phyloP scores from a whole-genome alignment of 2,888 invertebrate species.

The Perizoma affinitatum region DNA sequence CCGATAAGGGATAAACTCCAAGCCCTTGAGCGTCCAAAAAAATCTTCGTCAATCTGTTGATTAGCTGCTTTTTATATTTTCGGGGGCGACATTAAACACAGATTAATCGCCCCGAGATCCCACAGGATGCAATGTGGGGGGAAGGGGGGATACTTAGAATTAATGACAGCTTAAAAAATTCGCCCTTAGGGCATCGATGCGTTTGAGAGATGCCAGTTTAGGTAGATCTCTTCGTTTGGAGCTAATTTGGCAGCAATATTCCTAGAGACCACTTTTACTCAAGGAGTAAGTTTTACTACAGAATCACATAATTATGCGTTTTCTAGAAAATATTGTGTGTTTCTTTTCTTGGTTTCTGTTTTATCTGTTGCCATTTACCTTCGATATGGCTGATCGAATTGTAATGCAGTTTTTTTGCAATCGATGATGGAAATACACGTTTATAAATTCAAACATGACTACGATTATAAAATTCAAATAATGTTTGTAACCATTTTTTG shows the following conservation, averaged over 20 bases:
- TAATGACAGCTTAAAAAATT: slow-evolving; percentile 77
- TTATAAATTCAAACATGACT: too few species aligned
- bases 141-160: slow-evolving; percentile 64
- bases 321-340: too few species aligned
- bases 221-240: slow-evolving; percentile 38
- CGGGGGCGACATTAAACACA: slow-evolving; percentile 78
- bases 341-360: too few species aligned
- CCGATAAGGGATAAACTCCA: slow-evolving; percentile 39
- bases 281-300: too few species aligned
- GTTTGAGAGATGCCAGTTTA: slow-evolving; percentile 44
- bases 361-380: too few species aligned
- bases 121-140: slow-evolving; percentile 54
- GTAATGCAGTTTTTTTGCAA: too few species aligned
- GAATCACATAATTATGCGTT: too few species aligned
- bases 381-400: too few species aligned
- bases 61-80: slow-evolving; percentile 77
- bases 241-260: not conserved
- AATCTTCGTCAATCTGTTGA: slow-evolving; percentile 77
- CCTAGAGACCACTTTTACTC: too few species aligned
- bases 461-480: too few species aligned
- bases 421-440: too few species aligned
- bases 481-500: too few species aligned
- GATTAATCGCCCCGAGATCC: slow-evolving; percentile 76
- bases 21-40: slow-evolving; percentile 56
- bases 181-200: slow-evolving; percentile 56